Evolutionary conservation across 2,113 vertebrate genomes (phyloP), one percentile per base, ranked within the genome.

Genomic region (Ancistrus triradiatus): DNA sequence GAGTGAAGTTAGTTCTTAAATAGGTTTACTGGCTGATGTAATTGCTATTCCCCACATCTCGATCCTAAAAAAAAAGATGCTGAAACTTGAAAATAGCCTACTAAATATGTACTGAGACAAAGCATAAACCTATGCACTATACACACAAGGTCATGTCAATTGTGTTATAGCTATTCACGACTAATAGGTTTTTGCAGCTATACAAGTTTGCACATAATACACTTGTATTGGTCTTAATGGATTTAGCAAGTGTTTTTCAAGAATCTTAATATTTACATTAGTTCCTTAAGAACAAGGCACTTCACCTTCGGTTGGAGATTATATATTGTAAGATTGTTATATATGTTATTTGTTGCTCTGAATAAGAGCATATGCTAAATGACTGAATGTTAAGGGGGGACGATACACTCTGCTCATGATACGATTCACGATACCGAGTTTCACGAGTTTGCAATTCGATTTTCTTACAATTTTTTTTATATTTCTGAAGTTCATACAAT

Each of bases 201-300:
- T 25, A 49, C 35, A 61, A 57, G 49, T 57, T 57, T 42, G 46
- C 51, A n/a, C 35, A 40, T 70, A 70, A 19, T 60, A 75, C 65
- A 66, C 51, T 15, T 56, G 42, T 71, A 28, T 28, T 68, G 50
- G 38, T 68, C 64, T 59, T 73, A 66, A 74, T 73, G 66, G 72
- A 73, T 63, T 69, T 69, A 35, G 43, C 15, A 47, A 42, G 18
- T 66, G n/a, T 78, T 56, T 69, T 71, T 56, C n/a, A 49, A 43
- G 59, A 42, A 78, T 74, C 66, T 74, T 67, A 62, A 63, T 59
- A 57, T 74, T 66, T 74, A 56, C 62, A 44, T 70, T 66, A 46
- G 19, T 31, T 31, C 27, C 27, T 31, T n/a, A n/a, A n/a, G n/a
- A n/a, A n/a, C n/a, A n/a, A n/a, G n/a, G n/a, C n/a, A n/a, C n/a